Evolutionary conservation across 2,797 vertebrate genomes (phyloP).

Genomic region (Megaceryle alcyon): DNA sequence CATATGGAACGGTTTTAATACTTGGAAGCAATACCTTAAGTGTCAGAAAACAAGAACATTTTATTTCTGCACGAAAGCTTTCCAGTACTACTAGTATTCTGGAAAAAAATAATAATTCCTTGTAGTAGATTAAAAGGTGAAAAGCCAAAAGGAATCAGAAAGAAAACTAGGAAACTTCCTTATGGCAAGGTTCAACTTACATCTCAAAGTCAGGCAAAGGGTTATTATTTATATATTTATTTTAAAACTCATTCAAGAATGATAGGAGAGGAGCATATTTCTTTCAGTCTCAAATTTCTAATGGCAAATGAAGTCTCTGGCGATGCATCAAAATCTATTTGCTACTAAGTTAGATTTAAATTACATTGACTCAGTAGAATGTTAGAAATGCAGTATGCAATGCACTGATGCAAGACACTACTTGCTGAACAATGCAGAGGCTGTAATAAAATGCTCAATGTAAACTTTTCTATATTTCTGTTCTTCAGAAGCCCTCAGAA

Average conservation of each 20-base stretch:
- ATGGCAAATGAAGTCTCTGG: background rate
- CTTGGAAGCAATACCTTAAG: slow-evolving; percentile 67
- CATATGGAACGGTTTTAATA: slow-evolving; percentile 69
- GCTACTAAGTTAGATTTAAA: background rate
- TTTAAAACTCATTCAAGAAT: background rate
- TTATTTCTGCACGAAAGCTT: slow-evolving; percentile 62
- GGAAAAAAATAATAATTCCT: slow-evolving; percentile 54
- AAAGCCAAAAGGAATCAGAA: slow-evolving; percentile 46
- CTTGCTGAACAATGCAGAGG: background rate
- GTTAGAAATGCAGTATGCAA: background rate
- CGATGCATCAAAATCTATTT: background rate
- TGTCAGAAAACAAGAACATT: slow-evolving; percentile 70
- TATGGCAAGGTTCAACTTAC: background rate
- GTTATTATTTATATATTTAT: background rate
- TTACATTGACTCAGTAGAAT: background rate
- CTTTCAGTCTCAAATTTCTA: background rate
- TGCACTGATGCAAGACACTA: background rate
- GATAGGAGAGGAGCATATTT: background rate
- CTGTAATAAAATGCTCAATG: background rate
- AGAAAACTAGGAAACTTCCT: slow-evolving; percentile 25
- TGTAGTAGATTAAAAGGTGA: slow-evolving; percentile 54
- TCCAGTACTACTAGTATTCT: slow-evolving; percentile 61
- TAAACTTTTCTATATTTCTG: background rate
- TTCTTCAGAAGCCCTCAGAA: background rate
- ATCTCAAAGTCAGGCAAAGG: background rate